Evolutionary conservation across 2,797 vertebrate species (phyloP).

Genomic region (Labroides dimidiatus): DNA sequence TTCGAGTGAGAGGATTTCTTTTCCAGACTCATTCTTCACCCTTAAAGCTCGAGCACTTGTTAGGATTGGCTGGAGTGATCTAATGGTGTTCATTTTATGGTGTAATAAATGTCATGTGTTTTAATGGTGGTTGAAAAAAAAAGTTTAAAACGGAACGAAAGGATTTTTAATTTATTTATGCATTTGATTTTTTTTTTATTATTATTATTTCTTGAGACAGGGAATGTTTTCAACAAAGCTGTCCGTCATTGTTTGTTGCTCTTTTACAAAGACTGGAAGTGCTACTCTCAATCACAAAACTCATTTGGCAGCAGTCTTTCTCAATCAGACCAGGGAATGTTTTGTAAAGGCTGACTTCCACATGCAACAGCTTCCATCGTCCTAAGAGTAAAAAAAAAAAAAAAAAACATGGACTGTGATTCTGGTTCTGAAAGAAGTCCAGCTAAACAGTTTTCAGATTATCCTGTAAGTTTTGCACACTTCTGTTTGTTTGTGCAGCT

Average conservation of each 20-base stretch:
- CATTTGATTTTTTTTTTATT: slow-evolving; percentile 31
- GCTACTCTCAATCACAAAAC: slow-evolving; percentile 13
- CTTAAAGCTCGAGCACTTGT: slow-evolving; percentile 45
- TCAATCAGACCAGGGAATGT: slow-evolving; percentile 10
- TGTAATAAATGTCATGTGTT: slow-evolving; percentile 29
- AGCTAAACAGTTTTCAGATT: not conserved
- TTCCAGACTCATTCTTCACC: slow-evolving; percentile 32
- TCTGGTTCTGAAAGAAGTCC: slow-evolving; percentile 6
- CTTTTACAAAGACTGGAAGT: slow-evolving; percentile 36
- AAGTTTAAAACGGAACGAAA: slow-evolving; percentile 28
- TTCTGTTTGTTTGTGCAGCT: slow-evolving; percentile 16
- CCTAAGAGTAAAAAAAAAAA: too few relatives aligned
- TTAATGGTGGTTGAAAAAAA: slow-evolving; percentile 40
- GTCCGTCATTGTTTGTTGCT: slow-evolving; percentile 29
- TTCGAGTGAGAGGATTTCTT: slow-evolving; percentile 19
- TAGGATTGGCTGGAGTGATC: slow-evolving; percentile 17
- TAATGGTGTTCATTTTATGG: slow-evolving; percentile 32
- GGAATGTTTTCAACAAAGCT: slow-evolving; percentile 46
- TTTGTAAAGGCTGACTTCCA: not conserved
- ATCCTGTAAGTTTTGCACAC: slow-evolving; percentile 8
- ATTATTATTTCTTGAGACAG: slow-evolving; percentile 59
- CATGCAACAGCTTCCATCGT: not conserved
- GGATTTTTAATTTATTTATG: slow-evolving; percentile 42
- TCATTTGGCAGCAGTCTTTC: slow-evolving; percentile 1
- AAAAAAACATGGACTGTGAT: slow-evolving; percentile 6